phyloP scores from a whole-genome alignment of 2,888 invertebrate genomes.

The Sesamia inferens region DNA sequence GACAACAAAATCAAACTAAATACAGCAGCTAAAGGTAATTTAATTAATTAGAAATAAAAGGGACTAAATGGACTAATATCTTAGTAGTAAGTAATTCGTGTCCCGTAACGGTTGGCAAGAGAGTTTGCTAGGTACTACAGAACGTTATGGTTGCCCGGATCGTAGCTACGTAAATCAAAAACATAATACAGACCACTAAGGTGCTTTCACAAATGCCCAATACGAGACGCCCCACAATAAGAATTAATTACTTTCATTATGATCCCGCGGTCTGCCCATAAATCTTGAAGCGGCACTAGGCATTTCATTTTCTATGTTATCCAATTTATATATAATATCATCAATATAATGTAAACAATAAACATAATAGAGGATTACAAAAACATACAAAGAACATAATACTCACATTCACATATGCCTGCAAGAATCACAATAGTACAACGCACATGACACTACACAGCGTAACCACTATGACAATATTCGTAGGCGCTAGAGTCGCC shows the following conservation, averaged over 20 bases:
- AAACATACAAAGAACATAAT: slow-evolving; percentile 11
- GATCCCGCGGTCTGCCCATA: slow-evolving; percentile 4
- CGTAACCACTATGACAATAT: slow-evolving; percentile 60
- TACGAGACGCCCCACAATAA: no score
- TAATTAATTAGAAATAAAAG: no score
- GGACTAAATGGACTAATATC: no score
- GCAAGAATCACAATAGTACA: slow-evolving; percentile 62
- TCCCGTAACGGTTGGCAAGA: no score
- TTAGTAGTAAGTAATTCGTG: no score
- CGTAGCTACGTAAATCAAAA: no score
- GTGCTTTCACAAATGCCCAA: no score
- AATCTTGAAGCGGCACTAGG: slow-evolving; percentile 29
- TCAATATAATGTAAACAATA: neutral
- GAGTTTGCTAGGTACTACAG: no score
- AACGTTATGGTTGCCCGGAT: no score
- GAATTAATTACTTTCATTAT: neutral
- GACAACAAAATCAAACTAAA: no score
- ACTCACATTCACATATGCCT: slow-evolving; percentile 59
- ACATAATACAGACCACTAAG: no score
- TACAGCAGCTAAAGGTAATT: no score
- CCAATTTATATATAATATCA: neutral
- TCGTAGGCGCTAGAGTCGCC: slow-evolving; percentile 57
- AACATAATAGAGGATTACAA: neutral
- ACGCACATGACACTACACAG: slow-evolving; percentile 65
- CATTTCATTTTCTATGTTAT: slow-evolving; percentile 9